Conservation (phyloP, 1,140 invertebrate genomes). For the Hestina assimilis region DNA sequence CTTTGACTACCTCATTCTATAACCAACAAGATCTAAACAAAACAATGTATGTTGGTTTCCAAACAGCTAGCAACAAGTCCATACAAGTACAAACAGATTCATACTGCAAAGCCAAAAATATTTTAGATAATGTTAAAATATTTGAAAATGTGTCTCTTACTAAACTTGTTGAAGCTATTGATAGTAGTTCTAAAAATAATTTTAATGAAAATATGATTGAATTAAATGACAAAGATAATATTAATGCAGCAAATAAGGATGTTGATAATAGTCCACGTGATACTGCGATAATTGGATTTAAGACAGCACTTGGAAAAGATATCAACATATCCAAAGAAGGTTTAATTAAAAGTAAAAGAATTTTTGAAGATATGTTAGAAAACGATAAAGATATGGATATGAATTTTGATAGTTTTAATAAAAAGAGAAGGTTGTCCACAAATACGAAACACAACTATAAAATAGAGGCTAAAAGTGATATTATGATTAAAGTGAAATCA, state of each 20-base stretch:
- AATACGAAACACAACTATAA: not conserved
- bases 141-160: constrained; percentile 30
- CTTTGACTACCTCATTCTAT: constrained; percentile 51
- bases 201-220: not conserved
- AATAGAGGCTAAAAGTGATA: not conserved
- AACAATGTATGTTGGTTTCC: constrained; percentile 67
- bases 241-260: not conserved
- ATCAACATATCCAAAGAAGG: constrained; percentile 40
- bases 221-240: constrained; percentile 3
- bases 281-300: constrained; percentile 29
- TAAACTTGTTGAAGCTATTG: constrained; percentile 47
- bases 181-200: constrained; percentile 17
- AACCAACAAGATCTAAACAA: constrained; percentile 45
- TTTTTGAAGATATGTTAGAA: constrained; percentile 37
- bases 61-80: constrained; percentile 66
- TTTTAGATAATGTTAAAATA: constrained; percentile 39
- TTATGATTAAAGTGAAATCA: too few relatives aligned
- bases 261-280: not conserved
- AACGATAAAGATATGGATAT: not conserved
- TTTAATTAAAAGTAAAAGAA: constrained; percentile 32
- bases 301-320: constrained; percentile 41
- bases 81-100: constrained; percentile 58
- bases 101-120: constrained; percentile 57
- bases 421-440: not conserved
- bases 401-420: too few relatives aligned